Conservation (phyloP, 2,888 invertebrate species). For the Aleiodes leptofemur region DNA sequence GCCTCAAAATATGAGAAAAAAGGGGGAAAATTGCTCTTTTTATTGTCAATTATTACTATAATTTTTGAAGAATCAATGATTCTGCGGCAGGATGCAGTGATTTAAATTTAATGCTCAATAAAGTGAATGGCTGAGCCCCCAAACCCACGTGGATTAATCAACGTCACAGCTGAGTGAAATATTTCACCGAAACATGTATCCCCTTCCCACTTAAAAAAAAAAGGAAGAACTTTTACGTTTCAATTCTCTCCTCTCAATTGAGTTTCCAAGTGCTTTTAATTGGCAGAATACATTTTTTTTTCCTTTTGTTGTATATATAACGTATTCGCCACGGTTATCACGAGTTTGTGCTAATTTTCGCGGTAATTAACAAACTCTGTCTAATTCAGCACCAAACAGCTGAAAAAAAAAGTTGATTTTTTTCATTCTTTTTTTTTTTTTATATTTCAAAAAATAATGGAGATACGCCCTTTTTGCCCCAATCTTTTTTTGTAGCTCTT, state of each 20-base stretch:
- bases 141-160: constrained; percentile 48
- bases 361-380: not conserved
- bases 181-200: constrained; percentile 45
- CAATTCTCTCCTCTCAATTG: constrained; percentile 4
- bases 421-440: too few relatives aligned
- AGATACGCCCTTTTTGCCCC: too few relatives aligned
- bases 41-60: not conserved
- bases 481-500: too few relatives aligned
- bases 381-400: not conserved
- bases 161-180: not conserved
- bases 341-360: not conserved
- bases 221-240: not conserved
- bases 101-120: constrained; percentile 65
- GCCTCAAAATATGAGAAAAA: too few relatives aligned
- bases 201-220: constrained; percentile 33
- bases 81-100: constrained; percentile 62
- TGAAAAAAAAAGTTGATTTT: not conserved
- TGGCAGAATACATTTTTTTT: not conserved
- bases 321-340: constrained; percentile 12
- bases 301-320: not conserved
- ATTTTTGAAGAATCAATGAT: constrained; percentile 44
- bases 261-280: too few relatives aligned
- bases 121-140: constrained; percentile 55
- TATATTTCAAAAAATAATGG: too few relatives aligned
- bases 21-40: not conserved